Evolutionary conservation across 2,888 invertebrate species (phyloP).

Genomic region (Leucophenga maculata): DNA sequence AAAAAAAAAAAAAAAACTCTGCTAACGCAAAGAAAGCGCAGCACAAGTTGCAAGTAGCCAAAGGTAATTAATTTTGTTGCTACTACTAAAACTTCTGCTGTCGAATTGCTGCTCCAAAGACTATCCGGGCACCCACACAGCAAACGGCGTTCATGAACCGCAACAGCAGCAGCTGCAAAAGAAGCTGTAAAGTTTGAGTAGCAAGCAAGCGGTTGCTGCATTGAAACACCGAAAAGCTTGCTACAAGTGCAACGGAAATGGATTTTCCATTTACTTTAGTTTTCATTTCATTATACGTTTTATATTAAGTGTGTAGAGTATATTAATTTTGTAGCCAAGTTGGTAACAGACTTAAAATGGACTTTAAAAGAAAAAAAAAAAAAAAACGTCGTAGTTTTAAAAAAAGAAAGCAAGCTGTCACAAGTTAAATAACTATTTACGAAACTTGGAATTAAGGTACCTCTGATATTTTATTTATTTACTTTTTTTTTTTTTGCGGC

Average conservation of each 20-base stretch:
- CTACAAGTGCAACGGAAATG: slow-evolving; percentile 52
- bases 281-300: slow-evolving; percentile 38
- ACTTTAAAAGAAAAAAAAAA: too few relatives aligned
- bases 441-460: too few relatives aligned
- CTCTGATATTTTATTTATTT: too few relatives aligned
- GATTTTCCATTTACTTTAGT: slow-evolving; percentile 60
- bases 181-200: too few relatives aligned
- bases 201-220: background rate
- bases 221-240: slow-evolving; percentile 30
- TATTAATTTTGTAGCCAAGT: background rate
- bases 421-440: too few relatives aligned
- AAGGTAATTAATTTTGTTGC: slow-evolving; percentile 68
- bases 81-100: slow-evolving; percentile 30
- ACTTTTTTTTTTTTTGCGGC: too few relatives aligned
- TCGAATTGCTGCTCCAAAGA: background rate
- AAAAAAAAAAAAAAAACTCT: background rate
- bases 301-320: too few relatives aligned
- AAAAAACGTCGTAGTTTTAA: too few relatives aligned
- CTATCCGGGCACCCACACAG: slow-evolving; percentile 1
- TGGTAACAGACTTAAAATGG: too few relatives aligned
- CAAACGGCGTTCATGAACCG: background rate
- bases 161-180: background rate
- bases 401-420: too few relatives aligned
- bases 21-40: background rate
- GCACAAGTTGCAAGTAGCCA: slow-evolving; percentile 63